A percentile compares a stretch with the other conserved stretches of the same genome.
phyloP scores from a whole-genome alignment of 2,888 invertebrate species.

The Meliscaeva auricollis region DNA sequence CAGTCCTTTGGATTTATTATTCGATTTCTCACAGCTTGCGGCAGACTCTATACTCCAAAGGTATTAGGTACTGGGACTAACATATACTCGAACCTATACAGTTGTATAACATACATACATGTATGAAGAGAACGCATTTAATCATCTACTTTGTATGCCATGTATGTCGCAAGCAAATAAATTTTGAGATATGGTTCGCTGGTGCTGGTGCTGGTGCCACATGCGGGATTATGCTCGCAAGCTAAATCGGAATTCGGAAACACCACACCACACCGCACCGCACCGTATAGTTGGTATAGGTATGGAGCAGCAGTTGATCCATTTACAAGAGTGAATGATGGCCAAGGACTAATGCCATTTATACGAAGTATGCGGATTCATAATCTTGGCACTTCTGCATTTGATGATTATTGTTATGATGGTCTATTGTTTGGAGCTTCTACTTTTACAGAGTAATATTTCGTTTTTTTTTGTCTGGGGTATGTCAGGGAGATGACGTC shows the following conservation, averaged over 20 bases:
- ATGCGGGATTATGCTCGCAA: slow-evolving; percentile 53
- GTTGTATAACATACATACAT: neutral
- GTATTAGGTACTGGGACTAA: neutral
- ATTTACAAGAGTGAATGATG: slow-evolving; percentile 71
- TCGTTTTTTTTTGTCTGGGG: neutral
- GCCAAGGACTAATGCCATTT: slow-evolving; percentile 22
- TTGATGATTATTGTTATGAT: slow-evolving; percentile 74
- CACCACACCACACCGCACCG: slow-evolving; percentile 1
- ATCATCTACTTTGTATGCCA: slow-evolving; percentile 75
- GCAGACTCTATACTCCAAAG: too few relatives aligned
- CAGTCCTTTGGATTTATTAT: slow-evolving; percentile 66
- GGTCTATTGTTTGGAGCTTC: slow-evolving; percentile 69
- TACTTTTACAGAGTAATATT: slow-evolving; percentile 28
- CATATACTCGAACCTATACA: neutral
- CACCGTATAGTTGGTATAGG: neutral
- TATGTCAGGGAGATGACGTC: neutral
- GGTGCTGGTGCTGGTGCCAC: slow-evolving; percentile 42
- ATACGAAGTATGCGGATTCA: slow-evolving; percentile 41
- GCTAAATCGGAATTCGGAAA: slow-evolving; percentile 63
- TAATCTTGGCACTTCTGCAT: slow-evolving; percentile 71
- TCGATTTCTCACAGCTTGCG: slow-evolving; percentile 63
- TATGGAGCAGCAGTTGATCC: slow-evolving; percentile 50
- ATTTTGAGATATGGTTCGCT: slow-evolving; percentile 67
- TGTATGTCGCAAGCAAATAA: slow-evolving; percentile 70
- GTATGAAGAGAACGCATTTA: slow-evolving; percentile 60